Evolutionary conservation across 2,888 invertebrate genomes (phyloP), one percentile per base, ranked within the genome.

Genomic region (Chalcosyrphus nemorum): DNA sequence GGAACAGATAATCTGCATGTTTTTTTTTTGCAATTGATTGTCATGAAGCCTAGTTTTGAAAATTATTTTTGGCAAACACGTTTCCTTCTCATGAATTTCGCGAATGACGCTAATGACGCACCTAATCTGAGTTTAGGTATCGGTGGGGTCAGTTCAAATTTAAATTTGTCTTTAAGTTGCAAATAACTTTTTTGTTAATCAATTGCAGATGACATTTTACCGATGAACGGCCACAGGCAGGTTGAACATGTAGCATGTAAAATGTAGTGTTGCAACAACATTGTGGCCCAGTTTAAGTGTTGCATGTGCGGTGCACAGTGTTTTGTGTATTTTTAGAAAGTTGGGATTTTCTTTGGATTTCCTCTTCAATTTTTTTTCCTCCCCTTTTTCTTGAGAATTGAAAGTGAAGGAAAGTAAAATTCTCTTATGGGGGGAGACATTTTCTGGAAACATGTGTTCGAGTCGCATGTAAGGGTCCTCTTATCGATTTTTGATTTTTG

Each of bases 321-420:
- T 74, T 66, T 61, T 74, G 59, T 45, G 38, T 81, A 81, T 81
- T 81, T 81, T 61, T 81, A 81, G 81, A 81, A 81, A 81, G 81
- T 81, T 75, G 61, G 17, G 54, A 68, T 66, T 65, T 80, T 72
- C 80, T 74, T 81, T 21, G 21, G 19, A 56, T 57, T 27, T 38
- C 2, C 54, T 19, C 13, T 24, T 41, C 17, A 11, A 24, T 61
- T 19, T 9, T 24, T 41, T 35, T n/a, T 35, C 9, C 13, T 59
- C 3, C 43, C 9, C 11, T 27, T 54, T 45, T 15, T 68, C 38
- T 38, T 56, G 6, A 11, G 52, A 27, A 61, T 66, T 24, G 75
- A 65, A 71, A 70, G 61, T 70, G 32, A 74, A 75, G 52, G 29
- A 77, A 19, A 57, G 57, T 13, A 66, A 66, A 63, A 63, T n/a